Base-by-base conservation (phyloP, 2,113 vertebrate genomes). In the Rhynchopsitta pachyrhyncha region DNA sequence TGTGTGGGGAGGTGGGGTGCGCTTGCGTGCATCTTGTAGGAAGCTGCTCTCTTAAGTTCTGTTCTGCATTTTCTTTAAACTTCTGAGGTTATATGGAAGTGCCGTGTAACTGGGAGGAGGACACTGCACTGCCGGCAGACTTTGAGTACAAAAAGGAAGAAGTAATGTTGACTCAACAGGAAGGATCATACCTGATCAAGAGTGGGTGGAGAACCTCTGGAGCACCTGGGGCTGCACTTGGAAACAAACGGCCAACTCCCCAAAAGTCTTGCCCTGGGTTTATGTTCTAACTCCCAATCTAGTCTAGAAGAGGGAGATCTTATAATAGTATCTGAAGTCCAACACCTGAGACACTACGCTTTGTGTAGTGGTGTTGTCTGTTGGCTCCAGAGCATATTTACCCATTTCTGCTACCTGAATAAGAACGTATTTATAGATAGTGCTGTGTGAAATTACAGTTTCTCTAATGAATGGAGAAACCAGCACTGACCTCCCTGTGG, bases 331-430 rank as follows among this genome's bases (percentile, higher is more conserved):
- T 20, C 17, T 52, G 29, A 25, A 49, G 27, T 37, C 13, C 23
- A 11, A 17, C 3, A 2, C 13, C n/a, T 47, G 13, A 52, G 59
- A 12, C 11, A 2, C 4, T 29, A 1, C 1, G 0, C 39, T 53
- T 55, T 10, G 9, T 41, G 9, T 25, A 33, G 71, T 24, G 78
- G 6, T 70, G 6, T 4, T 86, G 24, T 33, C n/a, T 50, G 75
- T 63, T 69, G 17, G 7, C 44, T 67, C 0, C 12, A 12, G 28
- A 33, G 37, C 22, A 1, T 13, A 1, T 66, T 41, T 18, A 10
- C 23, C 46, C 9, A 2, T 50, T 35, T 52, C 68, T 77, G 60
- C 82, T 59, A 13, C 33, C 57, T 41, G 50, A 24, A 18, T 0
- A 24, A 74, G 44, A 15, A 66, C 35, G 2, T 33, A 15, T 47